Base-by-base conservation (phyloP, 2,888 invertebrate species). In the Hipparchia semele region DNA sequence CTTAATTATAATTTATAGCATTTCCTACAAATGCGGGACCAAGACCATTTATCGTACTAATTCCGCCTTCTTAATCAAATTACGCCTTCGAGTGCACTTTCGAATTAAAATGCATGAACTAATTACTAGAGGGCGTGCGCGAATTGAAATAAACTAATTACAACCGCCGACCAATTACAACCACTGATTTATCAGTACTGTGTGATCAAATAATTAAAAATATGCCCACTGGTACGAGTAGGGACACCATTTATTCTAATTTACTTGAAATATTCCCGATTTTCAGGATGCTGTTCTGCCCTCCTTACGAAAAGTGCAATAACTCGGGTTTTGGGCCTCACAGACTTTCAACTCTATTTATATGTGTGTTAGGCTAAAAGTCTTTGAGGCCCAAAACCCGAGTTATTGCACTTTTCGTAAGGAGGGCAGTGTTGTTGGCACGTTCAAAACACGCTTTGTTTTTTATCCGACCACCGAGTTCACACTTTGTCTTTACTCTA, bases 141-240 rank as follows among this genome's bases (percentile, higher is more conserved):
- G 73, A 85, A 88, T 84, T 84, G 82, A 87, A 88, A 88, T 88
- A 89, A 90, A 91, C 83, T 87, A 88, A 91, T 91, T 89, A 87
- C 84, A 85, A 71, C 70, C 59, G 83, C 80, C 83, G 78, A 79
- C 87, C 90, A 91, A 91, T 91, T 90, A 88, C 84, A 79, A 77
- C 78, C 75, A 82, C 81, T 87, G 87, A 92, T 91, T 90, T 92
- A 94, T 93, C 93, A 88, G 88, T 83, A 84, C 79, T 84, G 84
- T 82, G 86, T 87, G 91, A 92, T 92, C 91, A 93, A 93, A 92
- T 92, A 92, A 93, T 92, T 92, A 90, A 94, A 92, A 90, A 90
- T 87, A 84, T 84, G 79, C 84, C 81, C 75, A 80, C 79, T 83
- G 83, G 85, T 87, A 87, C 84, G 87, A 87, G 84, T 84, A 81